Evolutionary conservation across 1,140 invertebrate genomes (phyloP).

Genomic region (Aphidius gifuensis): DNA sequence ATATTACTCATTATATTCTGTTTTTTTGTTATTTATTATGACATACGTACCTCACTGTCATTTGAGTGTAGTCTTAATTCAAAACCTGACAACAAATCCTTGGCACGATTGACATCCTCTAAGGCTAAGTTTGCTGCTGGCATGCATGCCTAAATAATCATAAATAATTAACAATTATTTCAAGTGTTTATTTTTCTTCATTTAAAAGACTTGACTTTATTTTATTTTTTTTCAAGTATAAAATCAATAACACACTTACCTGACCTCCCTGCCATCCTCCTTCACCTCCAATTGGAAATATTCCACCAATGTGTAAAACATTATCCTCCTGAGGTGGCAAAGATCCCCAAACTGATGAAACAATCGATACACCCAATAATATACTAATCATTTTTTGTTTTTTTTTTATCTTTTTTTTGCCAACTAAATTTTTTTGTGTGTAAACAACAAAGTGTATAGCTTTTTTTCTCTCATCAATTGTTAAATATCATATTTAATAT

Average conservation of each 20-base stretch:
- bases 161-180: too few species aligned
- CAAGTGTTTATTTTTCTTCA: too few species aligned
- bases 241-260: constrained; percentile 43
- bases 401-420: too few species aligned
- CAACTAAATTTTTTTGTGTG: neutral
- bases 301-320: constrained; percentile 92
- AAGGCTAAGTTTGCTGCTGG: constrained; percentile 93
- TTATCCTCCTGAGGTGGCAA: constrained; percentile 52
- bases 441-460: too few species aligned
- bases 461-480: too few species aligned
- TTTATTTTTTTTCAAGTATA: neutral
- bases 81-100: constrained; percentile 89
- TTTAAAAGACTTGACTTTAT: neutral
- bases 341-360: constrained; percentile 33
- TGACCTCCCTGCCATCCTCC: constrained; percentile 95
- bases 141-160: constrained; percentile 70
- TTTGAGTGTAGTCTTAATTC: constrained; percentile 89
- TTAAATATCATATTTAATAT: too few species aligned
- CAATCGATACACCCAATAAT: constrained; percentile 28
- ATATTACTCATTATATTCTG: constrained; percentile 1
- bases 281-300: constrained; percentile 93
- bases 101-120: constrained; percentile 89
- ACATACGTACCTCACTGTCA: constrained; percentile 84
- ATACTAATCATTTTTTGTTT: neutral
- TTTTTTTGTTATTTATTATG: too few species aligned